Base-by-base conservation (phyloP, 2,888 invertebrate genomes). In the Tigriopus californicus region DNA sequence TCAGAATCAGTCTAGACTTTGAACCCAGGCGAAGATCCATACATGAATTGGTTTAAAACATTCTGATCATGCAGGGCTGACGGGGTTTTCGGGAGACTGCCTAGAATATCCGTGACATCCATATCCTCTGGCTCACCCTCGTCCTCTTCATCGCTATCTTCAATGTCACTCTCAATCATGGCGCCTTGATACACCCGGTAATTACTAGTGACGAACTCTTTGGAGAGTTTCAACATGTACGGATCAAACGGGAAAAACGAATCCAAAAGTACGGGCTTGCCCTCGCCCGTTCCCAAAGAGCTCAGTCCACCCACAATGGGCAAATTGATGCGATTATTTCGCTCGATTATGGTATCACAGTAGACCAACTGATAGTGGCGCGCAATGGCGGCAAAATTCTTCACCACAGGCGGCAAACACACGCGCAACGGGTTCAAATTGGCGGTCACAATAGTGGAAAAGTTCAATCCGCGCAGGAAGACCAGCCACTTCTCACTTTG, bases 241-340 rank as follows among this genome's bases (percentile, higher is more conserved):
- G 89, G 89, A 72, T 91, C 91, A 68, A 91, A 94, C 0, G 94
- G 94, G 69, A 89, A 94, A 74, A 84, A 89, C 1, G 79, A 75
- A 60, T 64, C 63, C 11, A 61, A 46, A 11, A 61, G 58, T 1
- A 55, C 47, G 13, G 61, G 41, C 15, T 49, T 46, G 20, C 46
- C 59, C 6, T 12, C n/a, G 1, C 40, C 40, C 10, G 41, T 49
- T 1, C 40, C 56, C 18, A 55, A 41, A 5, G 41, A 41, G 10
- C 6, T 24, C 4, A 56, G 2, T 24, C 15, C 11, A 58, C 61
- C 18, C 57, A 52, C 42, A 25, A 61, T 46, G 5, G 63, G 62
- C 41, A 62, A 49, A 10, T 46, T 48, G 18, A 61, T 41, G 24
- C 74, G 66, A 41, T 68, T 67, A 72, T 94, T 94, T 65, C 82